These are phyloP conservation scores for Drosophila peninsularis DNA, from an alignment of 2,888 invertebrate species.

Conservation along the genomic window DNA sequence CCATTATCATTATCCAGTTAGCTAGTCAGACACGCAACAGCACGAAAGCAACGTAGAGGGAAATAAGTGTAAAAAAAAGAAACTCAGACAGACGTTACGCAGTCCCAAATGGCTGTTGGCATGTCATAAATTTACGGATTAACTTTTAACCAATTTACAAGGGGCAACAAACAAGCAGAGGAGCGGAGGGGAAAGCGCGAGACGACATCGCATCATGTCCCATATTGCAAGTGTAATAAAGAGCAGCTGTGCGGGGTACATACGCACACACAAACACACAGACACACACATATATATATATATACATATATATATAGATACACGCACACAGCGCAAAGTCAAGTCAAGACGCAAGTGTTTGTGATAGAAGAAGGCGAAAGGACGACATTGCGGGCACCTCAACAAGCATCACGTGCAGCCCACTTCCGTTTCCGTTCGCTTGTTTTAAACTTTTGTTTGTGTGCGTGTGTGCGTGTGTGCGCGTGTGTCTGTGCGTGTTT, in stretches of 20 bases:
- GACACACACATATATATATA: constrained; percentile 4
- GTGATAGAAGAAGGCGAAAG: constrained; percentile 64
- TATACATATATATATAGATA: not conserved
- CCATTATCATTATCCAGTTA: constrained; percentile 70
- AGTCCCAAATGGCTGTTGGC: constrained; percentile 73
- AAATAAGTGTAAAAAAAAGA: constrained; percentile 1
- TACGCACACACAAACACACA: constrained; percentile 28
- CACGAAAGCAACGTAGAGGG: constrained; percentile 10
- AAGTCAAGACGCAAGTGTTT: constrained; percentile 64
- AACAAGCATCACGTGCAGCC: constrained; percentile 76
- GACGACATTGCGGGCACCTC: constrained; percentile 55
- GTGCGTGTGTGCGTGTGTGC: not conserved
- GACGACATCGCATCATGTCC: constrained; percentile 67
- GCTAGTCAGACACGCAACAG: constrained; percentile 62
- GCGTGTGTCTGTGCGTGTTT: constrained; percentile 30
- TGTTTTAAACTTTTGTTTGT: constrained; percentile 70
- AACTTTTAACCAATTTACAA: constrained; percentile 80
- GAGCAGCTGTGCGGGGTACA: constrained; percentile 64
- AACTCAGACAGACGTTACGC: constrained; percentile 44
- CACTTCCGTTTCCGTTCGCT: constrained; percentile 77
- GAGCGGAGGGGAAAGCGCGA: constrained; percentile 28
- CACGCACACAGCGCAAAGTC: constrained; percentile 30
- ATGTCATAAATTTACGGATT: constrained; percentile 78
- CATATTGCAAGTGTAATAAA: constrained; percentile 78
- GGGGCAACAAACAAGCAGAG: constrained; percentile 56